phyloP scores from a whole-genome alignment of 2,113 vertebrate species.

The Heterochromis multidens region DNA sequence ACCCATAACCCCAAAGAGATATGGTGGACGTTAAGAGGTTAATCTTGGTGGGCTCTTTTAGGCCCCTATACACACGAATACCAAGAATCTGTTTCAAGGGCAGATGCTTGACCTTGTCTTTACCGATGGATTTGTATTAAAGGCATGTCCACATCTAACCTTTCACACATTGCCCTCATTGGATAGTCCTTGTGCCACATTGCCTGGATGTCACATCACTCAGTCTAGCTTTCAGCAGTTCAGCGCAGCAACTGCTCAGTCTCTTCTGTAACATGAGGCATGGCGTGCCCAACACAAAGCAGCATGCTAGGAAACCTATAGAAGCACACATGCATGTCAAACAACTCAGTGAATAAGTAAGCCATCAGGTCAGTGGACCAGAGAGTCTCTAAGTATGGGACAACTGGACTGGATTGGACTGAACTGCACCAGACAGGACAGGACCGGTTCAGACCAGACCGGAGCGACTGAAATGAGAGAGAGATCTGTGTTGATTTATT shows the following conservation, averaged over 20 bases:
- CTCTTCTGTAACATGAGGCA: constrained; percentile 14
- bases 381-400: constrained; percentile 21
- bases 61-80: neutral
- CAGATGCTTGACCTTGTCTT: neutral
- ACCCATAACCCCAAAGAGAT: neutral
- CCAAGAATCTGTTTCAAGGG: neutral
- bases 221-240: constrained; percentile 15
- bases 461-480: neutral
- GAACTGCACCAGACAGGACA: neutral
- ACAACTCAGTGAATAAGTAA: constrained; percentile 34
- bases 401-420: neutral
- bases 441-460: neutral
- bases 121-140: neutral
- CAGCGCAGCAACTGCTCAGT: constrained; percentile 2
- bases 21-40: neutral
- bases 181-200: neutral
- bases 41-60: neutral
- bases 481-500: neutral
- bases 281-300: constrained; percentile 50
- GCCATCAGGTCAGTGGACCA: neutral
- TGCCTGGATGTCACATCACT: constrained; percentile 16
- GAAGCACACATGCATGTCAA: constrained; percentile 68
- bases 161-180: neutral
- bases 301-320: constrained; percentile 67
- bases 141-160: neutral